These are phyloP conservation scores for Cephus cinctus DNA, from an alignment of 1,140 invertebrate genomes.

Conservation along the genomic window DNA sequence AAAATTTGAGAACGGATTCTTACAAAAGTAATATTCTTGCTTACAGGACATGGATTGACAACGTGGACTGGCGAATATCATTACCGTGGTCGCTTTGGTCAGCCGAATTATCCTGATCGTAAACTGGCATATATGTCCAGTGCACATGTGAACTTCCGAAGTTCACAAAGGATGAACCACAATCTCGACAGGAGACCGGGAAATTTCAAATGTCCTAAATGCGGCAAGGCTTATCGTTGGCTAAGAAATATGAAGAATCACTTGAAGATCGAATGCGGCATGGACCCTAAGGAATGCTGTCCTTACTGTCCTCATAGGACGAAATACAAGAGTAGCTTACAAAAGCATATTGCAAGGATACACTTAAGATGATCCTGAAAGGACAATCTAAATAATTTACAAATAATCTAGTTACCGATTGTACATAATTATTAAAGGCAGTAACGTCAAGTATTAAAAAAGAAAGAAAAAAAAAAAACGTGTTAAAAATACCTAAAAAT, in stretches of 20 bases:
- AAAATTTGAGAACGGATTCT: not conserved
- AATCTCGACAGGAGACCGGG: slow-evolving; percentile 2
- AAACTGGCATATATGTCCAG: not conserved
- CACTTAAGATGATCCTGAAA: slow-evolving; percentile 22
- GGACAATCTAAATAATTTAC: too few relatives aligned
- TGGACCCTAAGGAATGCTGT: slow-evolving; percentile 53
- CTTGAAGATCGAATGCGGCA: slow-evolving; percentile 53
- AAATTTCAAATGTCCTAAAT: slow-evolving; percentile 51
- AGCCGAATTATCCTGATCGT: too few relatives aligned
- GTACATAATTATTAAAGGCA: too few relatives aligned
- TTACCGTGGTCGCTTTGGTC: not conserved
- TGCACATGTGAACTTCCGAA: not conserved
- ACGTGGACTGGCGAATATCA: too few relatives aligned
- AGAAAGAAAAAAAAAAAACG: too few relatives aligned
- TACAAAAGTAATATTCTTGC: not conserved
- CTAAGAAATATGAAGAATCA: slow-evolving; percentile 58
- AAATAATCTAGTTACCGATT: too few relatives aligned
- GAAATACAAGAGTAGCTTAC: slow-evolving; percentile 46
- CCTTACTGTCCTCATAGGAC: slow-evolving; percentile 51
- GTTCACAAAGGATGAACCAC: not conserved
- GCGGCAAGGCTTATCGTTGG: slow-evolving; percentile 56
- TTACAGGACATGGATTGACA: too few relatives aligned
- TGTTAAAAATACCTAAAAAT: too few relatives aligned
- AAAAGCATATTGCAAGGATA: slow-evolving; percentile 46
- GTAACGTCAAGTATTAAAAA: too few relatives aligned